A percentile compares a stretch with the other conserved stretches of the same genome.
These are phyloP conservation scores for Dicentrarchus labrax DNA, from an alignment of 2,113 vertebrate species.

Conservation along the genomic window DNA sequence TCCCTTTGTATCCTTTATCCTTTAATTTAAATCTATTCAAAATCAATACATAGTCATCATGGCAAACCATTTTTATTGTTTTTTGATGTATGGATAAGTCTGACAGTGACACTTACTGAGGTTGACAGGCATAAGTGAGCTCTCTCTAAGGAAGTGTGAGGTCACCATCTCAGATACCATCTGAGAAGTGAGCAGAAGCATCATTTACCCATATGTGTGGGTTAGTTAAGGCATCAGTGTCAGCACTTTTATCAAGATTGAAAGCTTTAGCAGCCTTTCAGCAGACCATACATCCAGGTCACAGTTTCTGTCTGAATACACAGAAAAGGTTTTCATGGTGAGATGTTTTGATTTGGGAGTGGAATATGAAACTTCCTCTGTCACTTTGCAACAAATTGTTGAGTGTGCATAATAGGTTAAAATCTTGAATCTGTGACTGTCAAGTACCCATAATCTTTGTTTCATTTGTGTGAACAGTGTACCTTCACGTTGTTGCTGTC, in stretches of 20 bases:
- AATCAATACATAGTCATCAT: neutral
- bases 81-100: neutral
- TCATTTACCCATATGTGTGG: conserved; percentile 50
- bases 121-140: neutral
- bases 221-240: conserved; percentile 18
- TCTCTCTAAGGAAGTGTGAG: neutral
- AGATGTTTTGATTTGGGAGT: conserved; percentile 33
- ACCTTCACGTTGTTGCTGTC: neutral
- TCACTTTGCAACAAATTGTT: conserved; percentile 2
- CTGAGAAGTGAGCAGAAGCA: conserved; percentile 30
- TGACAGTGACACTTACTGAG: neutral
- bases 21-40: neutral
- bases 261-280: conserved; percentile 3
- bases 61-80: neutral
- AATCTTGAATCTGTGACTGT: neutral
- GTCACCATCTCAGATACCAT: conserved; percentile 36
- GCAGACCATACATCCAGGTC: conserved; percentile 12
- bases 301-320: conserved; percentile 61
- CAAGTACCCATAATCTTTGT: neutral
- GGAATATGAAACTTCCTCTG: neutral
- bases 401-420: neutral
- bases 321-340: conserved; percentile 25
- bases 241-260: conserved; percentile 64
- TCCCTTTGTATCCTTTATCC: no score
- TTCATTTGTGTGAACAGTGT: neutral